Evolutionary conservation across 2,888 invertebrate genomes (phyloP), one percentile per base, ranked within the genome.

Genomic region (Sthenelais limicola): DNA sequence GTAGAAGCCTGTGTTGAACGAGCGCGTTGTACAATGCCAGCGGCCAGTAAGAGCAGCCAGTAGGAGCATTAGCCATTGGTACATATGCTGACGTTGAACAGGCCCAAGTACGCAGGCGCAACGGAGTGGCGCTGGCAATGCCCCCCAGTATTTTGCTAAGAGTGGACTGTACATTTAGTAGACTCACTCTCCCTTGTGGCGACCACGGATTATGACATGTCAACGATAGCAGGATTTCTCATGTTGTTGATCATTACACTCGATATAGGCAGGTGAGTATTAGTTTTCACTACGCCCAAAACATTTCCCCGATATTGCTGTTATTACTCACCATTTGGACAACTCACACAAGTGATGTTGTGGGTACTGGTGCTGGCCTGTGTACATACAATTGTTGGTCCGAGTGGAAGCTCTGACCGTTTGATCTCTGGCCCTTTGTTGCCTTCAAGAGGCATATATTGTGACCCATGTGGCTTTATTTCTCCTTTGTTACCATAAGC

Each of bases 191-290:
- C 21, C n/a, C 47, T 28, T 48, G 47, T 38, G 3, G 21, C 68
- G 28, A n/a, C 33, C 47, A 24, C 33, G 49, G 68, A 68, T 48
- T 68, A 68, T 68, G 68, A 68, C 68, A 68, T 68, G 68, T 38
- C 68, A 47, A 68, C 68, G 43, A 68, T 48, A 68, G 48, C 32
- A 68, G 68, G 48, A 33, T 49, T 68, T 30, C 68, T 68, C 49
- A 68, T 68, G 68, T 48, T 68, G 49, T 28, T 68, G 48, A 30
- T 68, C 32, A 48, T 68, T 48, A 49, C 68, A 48, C 48, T 48
- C 26, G 68, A 68, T 48, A 68, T 68, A 47, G 68, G 48, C 33
- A 68, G 68, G 68, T 68, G 68, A 48, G 68, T 26, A 35, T 35
- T 18, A 3, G 33, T 21, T 30, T 7, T 24, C 32, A 9, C 26